phyloP scores from a whole-genome alignment of 2,113 vertebrate species.

The Heloderma charlesbogerti region DNA sequence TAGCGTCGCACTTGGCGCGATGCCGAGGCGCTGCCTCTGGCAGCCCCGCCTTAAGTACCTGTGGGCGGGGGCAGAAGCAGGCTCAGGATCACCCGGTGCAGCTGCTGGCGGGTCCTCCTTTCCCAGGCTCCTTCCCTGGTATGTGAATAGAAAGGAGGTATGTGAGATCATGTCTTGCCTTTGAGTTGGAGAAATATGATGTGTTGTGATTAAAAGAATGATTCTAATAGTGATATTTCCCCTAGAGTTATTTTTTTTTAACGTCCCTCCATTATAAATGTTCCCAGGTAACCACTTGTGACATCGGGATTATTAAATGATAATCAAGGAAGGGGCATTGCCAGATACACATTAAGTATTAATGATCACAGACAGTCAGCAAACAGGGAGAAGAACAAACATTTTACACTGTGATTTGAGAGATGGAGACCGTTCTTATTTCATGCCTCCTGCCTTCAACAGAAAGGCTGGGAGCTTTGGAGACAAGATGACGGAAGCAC shows the following conservation, averaged over 20 bases:
- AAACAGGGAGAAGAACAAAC: slow-evolving; percentile 46
- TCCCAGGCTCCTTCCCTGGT: too few relatives aligned
- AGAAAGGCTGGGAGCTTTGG: not conserved
- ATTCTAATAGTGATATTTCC: slow-evolving; percentile 59
- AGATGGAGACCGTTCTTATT: not conserved
- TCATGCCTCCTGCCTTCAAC: not conserved
- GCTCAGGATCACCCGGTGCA: too few relatives aligned
- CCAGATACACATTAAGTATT: slow-evolving; percentile 57
- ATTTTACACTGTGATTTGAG: not conserved
- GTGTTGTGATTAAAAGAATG: slow-evolving; percentile 64
- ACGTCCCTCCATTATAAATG: slow-evolving; percentile 51
- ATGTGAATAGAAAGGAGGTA: too few relatives aligned
- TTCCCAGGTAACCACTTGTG: slow-evolving; percentile 61
- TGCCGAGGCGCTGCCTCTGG: too few relatives aligned
- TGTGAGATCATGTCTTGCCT: slow-evolving; percentile 41
- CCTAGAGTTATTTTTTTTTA: slow-evolving; percentile 62
- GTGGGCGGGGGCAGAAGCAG: too few relatives aligned
- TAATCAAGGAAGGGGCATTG: slow-evolving; percentile 68
- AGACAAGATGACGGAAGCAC: not conserved
- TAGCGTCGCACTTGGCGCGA: too few relatives aligned
- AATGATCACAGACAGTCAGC: slow-evolving; percentile 53
- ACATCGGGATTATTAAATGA: slow-evolving; percentile 65
- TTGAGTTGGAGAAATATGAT: slow-evolving; percentile 45
- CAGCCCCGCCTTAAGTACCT: too few relatives aligned
- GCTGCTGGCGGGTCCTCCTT: too few relatives aligned